Evolutionary conservation across 2,888 invertebrate species (phyloP).

Genomic region (Orthosia incerta): DNA sequence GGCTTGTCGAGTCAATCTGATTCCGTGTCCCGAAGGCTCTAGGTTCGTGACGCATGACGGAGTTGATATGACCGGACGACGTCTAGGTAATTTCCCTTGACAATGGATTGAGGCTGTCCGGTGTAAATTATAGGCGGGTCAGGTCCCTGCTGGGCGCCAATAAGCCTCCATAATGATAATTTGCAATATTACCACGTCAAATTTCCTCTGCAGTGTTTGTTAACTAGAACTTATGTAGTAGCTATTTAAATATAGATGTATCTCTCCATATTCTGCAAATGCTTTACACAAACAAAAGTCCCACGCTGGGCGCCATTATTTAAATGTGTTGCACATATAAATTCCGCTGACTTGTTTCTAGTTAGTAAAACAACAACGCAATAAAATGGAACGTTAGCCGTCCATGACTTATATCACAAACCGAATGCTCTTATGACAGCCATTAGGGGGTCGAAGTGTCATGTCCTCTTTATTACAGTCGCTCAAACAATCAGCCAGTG

Average conservation of each 20-base stretch:
- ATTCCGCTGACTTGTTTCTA: slow-evolving; percentile 26
- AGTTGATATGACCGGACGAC: slow-evolving; percentile 67
- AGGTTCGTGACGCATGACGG: slow-evolving; percentile 61
- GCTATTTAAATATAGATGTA: slow-evolving; percentile 4
- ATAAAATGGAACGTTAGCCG: slow-evolving; percentile 35
- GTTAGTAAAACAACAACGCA: slow-evolving; percentile 10
- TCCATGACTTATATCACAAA: slow-evolving; percentile 32
- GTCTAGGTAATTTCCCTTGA: slow-evolving; percentile 76
- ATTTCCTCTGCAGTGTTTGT: slow-evolving; percentile 15
- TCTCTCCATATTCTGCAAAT: slow-evolving; percentile 6
- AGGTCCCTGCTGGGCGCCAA: slow-evolving; percentile 68
- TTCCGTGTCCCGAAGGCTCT: slow-evolving; percentile 50
- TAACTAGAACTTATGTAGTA: slow-evolving; percentile 9
- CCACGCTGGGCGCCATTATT: slow-evolving; percentile 60
- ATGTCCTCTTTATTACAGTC: slow-evolving; percentile 54
- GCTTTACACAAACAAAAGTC: slow-evolving; percentile 19
- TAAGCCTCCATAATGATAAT: slow-evolving; percentile 54
- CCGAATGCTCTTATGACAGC: slow-evolving; percentile 36
- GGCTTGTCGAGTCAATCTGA: slow-evolving; percentile 64
- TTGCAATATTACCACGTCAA: slow-evolving; percentile 29
- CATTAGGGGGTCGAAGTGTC: slow-evolving; percentile 54
- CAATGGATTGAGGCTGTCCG: slow-evolving; percentile 67
- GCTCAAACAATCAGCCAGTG: slow-evolving; percentile 58
- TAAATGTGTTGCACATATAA: slow-evolving; percentile 27
- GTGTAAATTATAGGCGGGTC: slow-evolving; percentile 60